These are phyloP conservation scores for Daboia siamensis DNA, from an alignment of 2,113 vertebrate genomes.

Conservation along the genomic window DNA sequence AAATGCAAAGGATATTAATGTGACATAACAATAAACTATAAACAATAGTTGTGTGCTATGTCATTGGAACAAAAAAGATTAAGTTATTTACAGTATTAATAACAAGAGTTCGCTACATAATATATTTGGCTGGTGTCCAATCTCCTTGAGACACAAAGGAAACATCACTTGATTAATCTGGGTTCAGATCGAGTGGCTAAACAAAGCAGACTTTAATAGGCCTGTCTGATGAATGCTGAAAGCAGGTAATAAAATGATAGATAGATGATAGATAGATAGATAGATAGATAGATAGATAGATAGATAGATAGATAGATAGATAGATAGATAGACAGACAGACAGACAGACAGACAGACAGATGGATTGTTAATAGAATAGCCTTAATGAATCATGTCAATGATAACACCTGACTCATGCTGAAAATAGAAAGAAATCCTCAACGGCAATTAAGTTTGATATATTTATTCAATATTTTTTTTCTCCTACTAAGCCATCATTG, in stretches of 20 bases:
- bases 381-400: neutral
- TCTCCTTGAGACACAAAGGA: slow-evolving; percentile 8
- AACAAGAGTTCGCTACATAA: slow-evolving; percentile 13
- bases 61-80: slow-evolving; percentile 10
- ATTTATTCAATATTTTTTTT: neutral
- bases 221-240: neutral
- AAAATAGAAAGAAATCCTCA: neutral
- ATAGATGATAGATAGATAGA: too few relatives aligned
- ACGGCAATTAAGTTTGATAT: neutral
- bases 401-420: accelerated
- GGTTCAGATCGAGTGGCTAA: neutral
- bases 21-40: slow-evolving; percentile 29
- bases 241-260: neutral
- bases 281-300: too few relatives aligned
- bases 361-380: neutral
- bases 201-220: neutral
- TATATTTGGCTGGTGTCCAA: neutral
- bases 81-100: slow-evolving; percentile 5
- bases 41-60: slow-evolving; percentile 3
- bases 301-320: too few relatives aligned
- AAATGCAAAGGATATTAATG: slow-evolving; percentile 6
- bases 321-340: too few relatives aligned
- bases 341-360: too few relatives aligned
- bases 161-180: accelerated
- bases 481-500: neutral